These are phyloP conservation scores for Scylla paramamosain DNA, from an alignment of 1,140 invertebrate species.

Conservation along the genomic window DNA sequence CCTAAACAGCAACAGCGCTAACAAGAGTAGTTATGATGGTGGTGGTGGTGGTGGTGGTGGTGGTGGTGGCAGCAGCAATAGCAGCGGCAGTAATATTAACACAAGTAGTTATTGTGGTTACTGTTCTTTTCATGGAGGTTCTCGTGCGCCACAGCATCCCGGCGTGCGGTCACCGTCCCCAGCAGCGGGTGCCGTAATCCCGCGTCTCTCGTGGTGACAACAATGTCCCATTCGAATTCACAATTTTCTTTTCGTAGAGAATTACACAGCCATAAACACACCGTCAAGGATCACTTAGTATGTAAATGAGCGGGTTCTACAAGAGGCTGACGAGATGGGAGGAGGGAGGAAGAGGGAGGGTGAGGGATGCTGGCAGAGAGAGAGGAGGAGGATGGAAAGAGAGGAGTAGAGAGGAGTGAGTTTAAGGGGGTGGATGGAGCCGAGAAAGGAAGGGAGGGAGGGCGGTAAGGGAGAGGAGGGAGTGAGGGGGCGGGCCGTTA, in stretches of 20 bases:
- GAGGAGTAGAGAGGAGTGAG: background rate
- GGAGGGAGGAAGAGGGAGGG: background rate
- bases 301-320: constrained; percentile 3
- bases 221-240: background rate
- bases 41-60: background rate
- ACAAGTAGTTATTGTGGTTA: no score
- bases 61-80: background rate
- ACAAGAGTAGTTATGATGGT: background rate
- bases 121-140: background rate
- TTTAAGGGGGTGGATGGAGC: background rate
- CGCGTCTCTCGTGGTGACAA: background rate
- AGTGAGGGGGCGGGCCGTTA: background rate
- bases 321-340: background rate
- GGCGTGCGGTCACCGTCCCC: background rate
- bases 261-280: background rate
- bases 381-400: background rate
- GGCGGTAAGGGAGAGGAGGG: background rate
- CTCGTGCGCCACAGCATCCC: background rate
- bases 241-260: constrained; percentile 1
- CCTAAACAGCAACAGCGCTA: background rate
- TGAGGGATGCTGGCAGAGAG: background rate
- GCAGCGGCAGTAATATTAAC: background rate
- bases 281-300: constrained; percentile 12
- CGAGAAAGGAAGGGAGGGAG: background rate
- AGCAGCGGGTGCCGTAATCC: background rate